A percentile compares a stretch with the other conserved stretches of the same genome.
phyloP scores from a whole-genome alignment of 2,113 vertebrate genomes.

The Lontra canadensis region DNA sequence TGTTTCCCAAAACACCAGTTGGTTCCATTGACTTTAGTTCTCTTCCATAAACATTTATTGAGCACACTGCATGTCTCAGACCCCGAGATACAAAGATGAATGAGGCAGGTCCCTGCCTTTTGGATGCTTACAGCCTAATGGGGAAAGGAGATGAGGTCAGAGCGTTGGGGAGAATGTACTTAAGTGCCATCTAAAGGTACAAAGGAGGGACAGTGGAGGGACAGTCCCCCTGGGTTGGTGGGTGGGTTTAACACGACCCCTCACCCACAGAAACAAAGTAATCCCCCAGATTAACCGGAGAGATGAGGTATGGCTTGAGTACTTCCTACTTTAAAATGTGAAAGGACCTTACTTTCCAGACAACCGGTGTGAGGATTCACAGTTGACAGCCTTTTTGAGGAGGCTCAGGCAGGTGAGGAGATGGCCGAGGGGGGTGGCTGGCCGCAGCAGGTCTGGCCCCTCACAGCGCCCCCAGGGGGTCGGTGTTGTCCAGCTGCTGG shows the following conservation, averaged over 20 bases:
- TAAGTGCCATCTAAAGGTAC: too few species aligned
- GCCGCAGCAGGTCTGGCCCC: background rate
- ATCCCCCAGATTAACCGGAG: background rate
- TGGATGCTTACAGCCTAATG: background rate
- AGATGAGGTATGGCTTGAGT: background rate
- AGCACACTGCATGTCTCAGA: background rate
- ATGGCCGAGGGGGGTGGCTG: background rate
- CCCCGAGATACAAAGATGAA: background rate
- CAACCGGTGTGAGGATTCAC: background rate
- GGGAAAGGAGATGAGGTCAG: background rate
- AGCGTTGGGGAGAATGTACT: background rate
- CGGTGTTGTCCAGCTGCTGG: slow-evolving; percentile 76
- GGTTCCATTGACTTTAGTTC: background rate
- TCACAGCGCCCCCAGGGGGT: slow-evolving; percentile 74
- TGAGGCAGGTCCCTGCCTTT: background rate
- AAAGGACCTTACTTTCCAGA: background rate
- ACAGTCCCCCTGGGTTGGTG: background rate
- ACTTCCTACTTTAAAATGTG: background rate
- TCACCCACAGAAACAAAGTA: background rate
- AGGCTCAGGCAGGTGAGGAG: background rate
- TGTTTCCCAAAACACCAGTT: background rate
- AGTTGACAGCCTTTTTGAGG: background rate
- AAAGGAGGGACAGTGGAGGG: background rate
- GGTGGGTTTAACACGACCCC: too few species aligned
- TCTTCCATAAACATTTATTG: slow-evolving; percentile 22